A percentile compares a stretch with the other conserved stretches of the same genome.
Evolutionary conservation across 1,140 invertebrate genomes (phyloP).

Genomic region (Neelides sp.): DNA sequence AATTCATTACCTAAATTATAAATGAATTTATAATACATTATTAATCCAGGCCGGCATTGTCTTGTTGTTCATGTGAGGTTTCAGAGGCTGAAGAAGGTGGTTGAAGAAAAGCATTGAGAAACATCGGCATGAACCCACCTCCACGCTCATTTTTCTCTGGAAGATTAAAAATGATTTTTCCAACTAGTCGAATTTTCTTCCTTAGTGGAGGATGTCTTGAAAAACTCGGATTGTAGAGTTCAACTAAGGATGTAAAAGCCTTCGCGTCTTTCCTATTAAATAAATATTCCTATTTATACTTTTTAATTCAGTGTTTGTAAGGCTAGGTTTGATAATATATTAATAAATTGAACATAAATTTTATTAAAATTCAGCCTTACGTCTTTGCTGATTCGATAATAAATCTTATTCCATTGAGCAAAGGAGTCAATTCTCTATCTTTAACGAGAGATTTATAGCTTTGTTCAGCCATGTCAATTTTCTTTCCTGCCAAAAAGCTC

Average conservation of each 20-base stretch:
- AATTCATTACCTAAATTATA: neutral
- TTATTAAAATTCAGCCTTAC: slow-evolving; percentile 13
- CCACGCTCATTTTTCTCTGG: slow-evolving; percentile 16
- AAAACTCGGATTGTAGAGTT: slow-evolving; percentile 28
- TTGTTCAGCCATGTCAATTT: slow-evolving; percentile 18
- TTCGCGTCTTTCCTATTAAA: slow-evolving; percentile 15
- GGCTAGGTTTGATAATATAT: neutral
- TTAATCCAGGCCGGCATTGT: no score
- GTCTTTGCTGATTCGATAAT: slow-evolving; percentile 23
- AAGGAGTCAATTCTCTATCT: slow-evolving; percentile 15
- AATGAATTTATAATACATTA: no score
- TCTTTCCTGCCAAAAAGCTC: slow-evolving; percentile 15
- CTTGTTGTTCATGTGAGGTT: no score
- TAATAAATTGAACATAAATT: neutral
- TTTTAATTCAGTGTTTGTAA: neutral
- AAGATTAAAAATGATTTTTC: slow-evolving; percentile 25
- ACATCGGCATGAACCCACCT: slow-evolving; percentile 21
- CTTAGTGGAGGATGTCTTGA: slow-evolving; percentile 19
- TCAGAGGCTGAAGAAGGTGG: slow-evolving; percentile 7
- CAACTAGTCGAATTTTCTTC: slow-evolving; percentile 16
- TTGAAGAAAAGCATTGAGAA: slow-evolving; percentile 23
- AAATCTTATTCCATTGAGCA: slow-evolving; percentile 26
- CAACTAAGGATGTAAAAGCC: slow-evolving; percentile 18
- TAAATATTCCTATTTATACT: neutral
- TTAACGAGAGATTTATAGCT: slow-evolving; percentile 16